A percentile compares a stretch with the other conserved stretches of the same genome.
phyloP scores from a whole-genome alignment of 1,140 invertebrate species.

The Temnothorax longispinosus region DNA sequence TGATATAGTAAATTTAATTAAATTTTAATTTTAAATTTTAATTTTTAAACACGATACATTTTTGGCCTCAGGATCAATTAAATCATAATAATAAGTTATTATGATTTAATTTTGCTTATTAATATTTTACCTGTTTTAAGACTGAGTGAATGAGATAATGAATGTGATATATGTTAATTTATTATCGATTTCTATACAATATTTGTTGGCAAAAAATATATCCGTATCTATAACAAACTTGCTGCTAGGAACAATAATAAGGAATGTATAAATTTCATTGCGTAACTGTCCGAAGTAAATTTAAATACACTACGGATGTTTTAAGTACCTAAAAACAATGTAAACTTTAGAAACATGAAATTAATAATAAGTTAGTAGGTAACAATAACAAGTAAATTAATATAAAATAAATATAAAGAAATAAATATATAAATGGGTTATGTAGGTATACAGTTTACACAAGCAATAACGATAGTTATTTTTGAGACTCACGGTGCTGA shows the following conservation, averaged over 20 bases:
- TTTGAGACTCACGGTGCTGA: slow-evolving; percentile 53
- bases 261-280: slow-evolving; percentile 15
- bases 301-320: slow-evolving; percentile 64
- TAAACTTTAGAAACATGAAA: background rate
- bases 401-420: background rate
- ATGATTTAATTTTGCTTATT: background rate
- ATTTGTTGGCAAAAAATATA: slow-evolving; percentile 20
- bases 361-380: background rate
- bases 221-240: slow-evolving; percentile 7
- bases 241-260: background rate
- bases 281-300: slow-evolving; percentile 63
- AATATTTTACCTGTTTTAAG: background rate
- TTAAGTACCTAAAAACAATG: slow-evolving; percentile 53
- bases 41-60: background rate
- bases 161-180: background rate
- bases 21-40: background rate
- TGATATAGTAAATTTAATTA: background rate
- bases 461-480: background rate
- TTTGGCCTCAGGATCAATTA: background rate
- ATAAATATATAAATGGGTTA: too few relatives aligned
- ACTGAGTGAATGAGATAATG: background rate
- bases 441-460: background rate
- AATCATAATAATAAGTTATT: background rate
- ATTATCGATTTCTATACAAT: slow-evolving; percentile 26
- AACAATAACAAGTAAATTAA: background rate